A percentile compares a stretch with the other conserved stretches of the same genome.
Conservation (phyloP, 2,888 invertebrate genomes). For the Xestia ashworthii region DNA sequence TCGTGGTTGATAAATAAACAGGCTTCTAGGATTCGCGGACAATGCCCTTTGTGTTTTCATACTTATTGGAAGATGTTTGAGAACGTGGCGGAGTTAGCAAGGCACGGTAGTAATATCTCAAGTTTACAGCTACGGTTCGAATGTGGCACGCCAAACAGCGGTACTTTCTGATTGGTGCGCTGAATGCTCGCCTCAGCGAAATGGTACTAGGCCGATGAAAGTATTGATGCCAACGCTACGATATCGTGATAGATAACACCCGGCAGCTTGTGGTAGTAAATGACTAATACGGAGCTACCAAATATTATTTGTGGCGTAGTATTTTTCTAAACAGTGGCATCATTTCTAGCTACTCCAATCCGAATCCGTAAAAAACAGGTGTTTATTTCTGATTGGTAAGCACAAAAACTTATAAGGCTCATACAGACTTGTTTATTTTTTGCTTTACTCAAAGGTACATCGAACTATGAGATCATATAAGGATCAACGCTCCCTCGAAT, state of each 20-base stretch:
- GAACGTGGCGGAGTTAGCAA: constrained; percentile 42
- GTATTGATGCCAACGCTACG: constrained; percentile 70
- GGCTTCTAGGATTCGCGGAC: constrained; percentile 81
- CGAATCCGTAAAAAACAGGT: constrained; percentile 40
- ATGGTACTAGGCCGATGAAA: constrained; percentile 82
- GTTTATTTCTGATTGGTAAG: constrained; percentile 36
- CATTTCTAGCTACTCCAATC: constrained; percentile 28
- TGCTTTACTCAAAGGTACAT: constrained; percentile 68
- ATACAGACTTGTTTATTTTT: constrained; percentile 66
- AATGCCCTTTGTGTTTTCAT: constrained; percentile 78
- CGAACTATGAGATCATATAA: constrained; percentile 87
- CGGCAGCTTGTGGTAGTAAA: constrained; percentile 10
- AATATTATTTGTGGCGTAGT: constrained; percentile 6
- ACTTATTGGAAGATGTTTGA: constrained; percentile 56
- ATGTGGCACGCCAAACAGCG: constrained; percentile 80
- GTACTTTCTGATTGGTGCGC: constrained; percentile 85
- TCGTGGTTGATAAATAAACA: constrained; percentile 85
- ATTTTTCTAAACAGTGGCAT: constrained; percentile 16
- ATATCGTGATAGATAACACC: constrained; percentile 51
- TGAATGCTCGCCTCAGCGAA: constrained; percentile 81
- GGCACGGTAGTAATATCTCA: constrained; percentile 34
- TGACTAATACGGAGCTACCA: constrained; percentile 2
- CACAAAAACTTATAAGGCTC: constrained; percentile 62
- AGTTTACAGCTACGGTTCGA: constrained; percentile 65
- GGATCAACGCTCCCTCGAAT: constrained; percentile 88